Percentiles rank a stretch among this genome's conserved stretches.
Conservation (phyloP, 2,113 vertebrate species). For the Anser brachyrhynchus region DNA sequence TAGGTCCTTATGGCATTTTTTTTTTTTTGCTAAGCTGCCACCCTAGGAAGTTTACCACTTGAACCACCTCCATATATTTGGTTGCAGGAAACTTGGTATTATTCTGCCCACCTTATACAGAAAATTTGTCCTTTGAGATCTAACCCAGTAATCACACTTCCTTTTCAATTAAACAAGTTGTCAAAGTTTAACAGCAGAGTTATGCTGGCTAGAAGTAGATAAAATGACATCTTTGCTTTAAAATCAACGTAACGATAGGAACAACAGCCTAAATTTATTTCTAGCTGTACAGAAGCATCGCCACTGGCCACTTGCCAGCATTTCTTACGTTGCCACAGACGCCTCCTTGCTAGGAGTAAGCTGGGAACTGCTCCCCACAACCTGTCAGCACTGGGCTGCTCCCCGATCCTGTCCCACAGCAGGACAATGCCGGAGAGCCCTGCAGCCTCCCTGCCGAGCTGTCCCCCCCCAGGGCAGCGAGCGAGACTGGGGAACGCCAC, state of each 20-base stretch:
- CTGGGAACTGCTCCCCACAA: background rate
- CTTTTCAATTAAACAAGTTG: background rate
- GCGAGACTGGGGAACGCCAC: background rate
- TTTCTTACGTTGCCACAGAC: background rate
- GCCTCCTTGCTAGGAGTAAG: background rate
- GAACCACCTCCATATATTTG: background rate
- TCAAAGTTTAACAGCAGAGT: background rate
- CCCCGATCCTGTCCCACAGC: background rate
- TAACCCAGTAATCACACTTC: background rate
- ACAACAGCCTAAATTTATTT: background rate
- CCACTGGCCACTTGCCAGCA: background rate
- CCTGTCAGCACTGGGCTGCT: background rate
- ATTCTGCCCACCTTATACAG: background rate
- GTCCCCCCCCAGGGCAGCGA: background rate
- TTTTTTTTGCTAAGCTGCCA: background rate
- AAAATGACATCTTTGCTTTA: conserved; percentile 1
- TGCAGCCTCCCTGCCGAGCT: background rate
- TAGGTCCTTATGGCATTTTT: background rate
- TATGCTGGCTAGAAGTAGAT: background rate
- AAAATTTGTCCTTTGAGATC: background rate
- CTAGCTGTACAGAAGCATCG: background rate
- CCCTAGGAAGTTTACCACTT: background rate
- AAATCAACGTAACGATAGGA: background rate
- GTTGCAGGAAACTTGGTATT: background rate
- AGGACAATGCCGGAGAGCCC: background rate